Evolutionary conservation across 2,113 vertebrate genomes (phyloP), one percentile per base, ranked within the genome.

Genomic region (Psittacara wagleri): DNA sequence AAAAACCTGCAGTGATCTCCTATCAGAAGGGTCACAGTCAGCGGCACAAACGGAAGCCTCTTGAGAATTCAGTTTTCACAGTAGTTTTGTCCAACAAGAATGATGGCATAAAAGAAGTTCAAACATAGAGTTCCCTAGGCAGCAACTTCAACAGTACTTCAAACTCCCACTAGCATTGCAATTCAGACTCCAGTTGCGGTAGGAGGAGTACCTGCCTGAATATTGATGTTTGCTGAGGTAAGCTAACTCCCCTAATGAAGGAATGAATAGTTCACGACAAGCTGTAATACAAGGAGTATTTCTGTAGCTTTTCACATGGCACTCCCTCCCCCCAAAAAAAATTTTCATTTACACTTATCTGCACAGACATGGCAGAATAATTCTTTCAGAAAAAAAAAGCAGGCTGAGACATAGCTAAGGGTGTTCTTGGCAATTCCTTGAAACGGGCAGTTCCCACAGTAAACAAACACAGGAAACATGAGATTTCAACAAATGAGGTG

Each of bases 1-100:
- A 33, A 57, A 81, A 41, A 46, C 35, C 9, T 52, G 39, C 46
- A 1, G 4, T 64, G 79, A 39, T 83, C 54, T 79, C 37, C 54
- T 62, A 5, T 76, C 66, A 72, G 72, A 81, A 87, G 59, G 77
- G 63, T 92, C 75, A 75, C 44, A 86, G 64, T 16, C 54, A 76
- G 70, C 3, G 17, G 77, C 74, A 83, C 62, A 91, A 91, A 90
- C 41, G 83, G 62, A 94, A 86, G 51, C 66, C 79, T 86, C 90
- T 87, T 76, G 85, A 93, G 85, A 87, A 92, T 37, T 91, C 70
- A 64, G 70, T 90, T 88, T 88, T 90, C 85, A 82, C 87, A 86
- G 75, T 7, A 76, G 82, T 66, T 85, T 69, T 90, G 86, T 90
- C 67, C 75, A 77, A 46, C 84, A 79, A 81, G 67, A 88, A 81